Base-by-base conservation (phyloP, 2,113 vertebrate genomes). In the Mola mola region DNA sequence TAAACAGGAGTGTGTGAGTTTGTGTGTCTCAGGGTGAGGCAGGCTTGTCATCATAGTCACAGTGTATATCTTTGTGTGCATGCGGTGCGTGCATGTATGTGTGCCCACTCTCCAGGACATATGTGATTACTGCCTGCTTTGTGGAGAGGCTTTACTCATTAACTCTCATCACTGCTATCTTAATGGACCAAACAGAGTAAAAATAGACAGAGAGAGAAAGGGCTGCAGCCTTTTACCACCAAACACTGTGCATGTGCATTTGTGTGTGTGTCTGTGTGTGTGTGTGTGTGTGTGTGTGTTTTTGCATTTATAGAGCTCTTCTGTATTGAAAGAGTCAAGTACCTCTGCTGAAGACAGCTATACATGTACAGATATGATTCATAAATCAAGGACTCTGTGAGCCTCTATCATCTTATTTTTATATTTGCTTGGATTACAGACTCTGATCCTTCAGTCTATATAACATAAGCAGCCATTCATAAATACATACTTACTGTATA, bases 131-230 rank as follows among this genome's bases (percentile, higher is more conserved):
- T 57, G 74, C 53, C 72, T 85, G 76, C 60, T 79, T 71, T 74
- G 72, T 83, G 26, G 70, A 89, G 79, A 84, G 80, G 78, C 72
- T 71, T 74, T 63, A 73, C 78, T 92, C 83, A 89, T 91, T 91
- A 88, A 84, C 80, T 84, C 84, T 88, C 87, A 90, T 89, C 88
- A 89, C 81, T 21, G 83, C 72, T 78, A 88, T 89, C 85, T 89
- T 90, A 91, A 91, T 90, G 90, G 87, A 61, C 67, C 75, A 74
- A 82, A 78, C 71, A 55, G 78, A 70, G 83, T 87, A 91, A 92
- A 93, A 92, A 92, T 88, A 91, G 89, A 84, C 2, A 62, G 57
- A 10, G 24, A 65, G 42, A 65, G 81, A 79, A 49, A 68, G 31
- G 44, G 47, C 67, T 61, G 66, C 68, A 83, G 50, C 73, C 69